A percentile compares a stretch with the other conserved stretches of the same genome.
These are phyloP conservation scores for Dryadula phaetusa DNA, from an alignment of 2,888 invertebrate genomes.

Conservation along the genomic window DNA sequence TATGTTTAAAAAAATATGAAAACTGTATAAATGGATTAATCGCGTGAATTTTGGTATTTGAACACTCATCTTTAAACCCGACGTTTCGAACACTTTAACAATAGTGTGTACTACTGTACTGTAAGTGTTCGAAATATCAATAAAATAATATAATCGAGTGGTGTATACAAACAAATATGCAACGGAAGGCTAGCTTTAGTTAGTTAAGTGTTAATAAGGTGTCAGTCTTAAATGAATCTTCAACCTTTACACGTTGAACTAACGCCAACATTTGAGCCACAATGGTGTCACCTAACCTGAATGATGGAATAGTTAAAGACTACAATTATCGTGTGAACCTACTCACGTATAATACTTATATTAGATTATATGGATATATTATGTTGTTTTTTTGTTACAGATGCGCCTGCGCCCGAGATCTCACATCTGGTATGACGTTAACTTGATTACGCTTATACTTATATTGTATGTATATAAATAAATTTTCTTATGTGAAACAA, in stretches of 20 bases:
- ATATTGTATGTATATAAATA: not conserved
- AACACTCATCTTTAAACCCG: no score
- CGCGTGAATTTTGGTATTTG: no score
- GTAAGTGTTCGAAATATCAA: no score
- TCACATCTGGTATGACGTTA: slow-evolving; percentile 39
- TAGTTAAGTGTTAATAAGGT: no score
- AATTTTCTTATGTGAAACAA: not conserved
- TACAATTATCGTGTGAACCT: slow-evolving; percentile 30
- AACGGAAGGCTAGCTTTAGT: no score
- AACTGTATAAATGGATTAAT: no score
- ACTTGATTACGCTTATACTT: slow-evolving; percentile 3
- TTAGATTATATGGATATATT: slow-evolving; percentile 16
- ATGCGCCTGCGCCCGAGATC: slow-evolving; percentile 34
- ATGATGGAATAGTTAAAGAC: not conserved
- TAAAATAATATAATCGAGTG: no score
- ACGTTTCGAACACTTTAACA: no score
- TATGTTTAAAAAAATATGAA: no score
- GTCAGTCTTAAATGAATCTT: not conserved
- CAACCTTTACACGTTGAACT: not conserved
- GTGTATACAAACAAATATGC: no score
- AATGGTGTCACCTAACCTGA: not conserved
- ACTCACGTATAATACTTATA: slow-evolving; percentile 17
- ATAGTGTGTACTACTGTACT: no score
- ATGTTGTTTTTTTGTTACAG: slow-evolving; percentile 45
- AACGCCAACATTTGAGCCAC: not conserved